Base-by-base conservation (phyloP, 2,797 vertebrate genomes). In the Micrastur ruficollis region DNA sequence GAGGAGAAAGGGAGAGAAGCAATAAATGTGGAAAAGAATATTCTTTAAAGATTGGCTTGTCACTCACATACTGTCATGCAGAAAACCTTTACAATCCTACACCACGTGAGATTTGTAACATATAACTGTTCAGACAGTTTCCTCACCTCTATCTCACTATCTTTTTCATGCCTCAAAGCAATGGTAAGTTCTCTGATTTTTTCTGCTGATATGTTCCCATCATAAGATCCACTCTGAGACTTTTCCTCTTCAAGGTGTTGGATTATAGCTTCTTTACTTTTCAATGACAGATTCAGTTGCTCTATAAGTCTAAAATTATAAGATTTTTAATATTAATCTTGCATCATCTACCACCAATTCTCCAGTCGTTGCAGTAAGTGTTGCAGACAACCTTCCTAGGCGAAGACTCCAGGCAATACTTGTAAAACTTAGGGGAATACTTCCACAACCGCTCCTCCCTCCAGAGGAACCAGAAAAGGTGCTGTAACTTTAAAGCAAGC, bases 231-330 rank as follows among this genome's bases (percentile, higher is more conserved):
- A 92, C 88, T 92, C 86, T 96, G 96, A 93, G 93, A 93, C 87
- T 97, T 97, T 76, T 97, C 96, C 76, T 95, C 98, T 97, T 96
- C 86, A 17, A 99, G 98, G 93, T 98, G 97, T 87, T 98, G 98
- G 94, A 99, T 98, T 93, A 98, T 49, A 92, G 98, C 98, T 88
- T 99, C 99, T 97, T 99, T 98, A 87, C 95, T 98, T 97, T 98
- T 98, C 96, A 99, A 80, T 58, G 98, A 98, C 74, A 97, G 95
- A 94, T 95, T 98, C 94, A 99, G 98, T 88, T 99, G 98, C 95
- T 99, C 98, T 73, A 99, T 99, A 89, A 98, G 95, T 79, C 99
- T 99, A 96, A 71, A 96, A 96, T 93, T 14, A 93, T n/a, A 97
- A 93, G 83, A 97, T 89, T 81, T 92, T 94, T 91, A 96, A 94